Conservation (phyloP, 2,113 vertebrate species). For the Phyllopteryx taeniolatus region DNA sequence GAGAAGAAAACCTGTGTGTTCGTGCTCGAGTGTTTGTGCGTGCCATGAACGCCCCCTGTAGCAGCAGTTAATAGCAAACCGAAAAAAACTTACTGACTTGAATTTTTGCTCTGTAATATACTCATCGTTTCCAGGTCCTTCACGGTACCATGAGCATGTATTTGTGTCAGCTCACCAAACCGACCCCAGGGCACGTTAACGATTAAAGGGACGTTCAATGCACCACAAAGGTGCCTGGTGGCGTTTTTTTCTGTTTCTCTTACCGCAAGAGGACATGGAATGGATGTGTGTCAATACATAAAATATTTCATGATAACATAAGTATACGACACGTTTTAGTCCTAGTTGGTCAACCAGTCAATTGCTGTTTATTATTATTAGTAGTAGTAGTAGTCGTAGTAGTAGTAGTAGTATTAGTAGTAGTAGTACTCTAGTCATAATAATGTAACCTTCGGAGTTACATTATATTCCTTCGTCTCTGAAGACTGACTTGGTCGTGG, state of each 20-base stretch:
- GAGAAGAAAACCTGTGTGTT: background rate
- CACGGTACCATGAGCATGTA: constrained; percentile 40
- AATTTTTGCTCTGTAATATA: constrained; percentile 19
- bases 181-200: constrained; percentile 50
- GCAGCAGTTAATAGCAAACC: constrained; percentile 53
- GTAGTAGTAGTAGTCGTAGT: too few species aligned
- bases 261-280: background rate
- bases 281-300: background rate
- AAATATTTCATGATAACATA: too few species aligned
- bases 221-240: background rate
- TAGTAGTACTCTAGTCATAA: too few species aligned
- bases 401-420: too few species aligned
- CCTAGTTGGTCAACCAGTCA: too few species aligned
- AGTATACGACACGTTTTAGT: background rate
- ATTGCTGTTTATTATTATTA: too few species aligned
- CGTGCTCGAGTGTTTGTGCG: background rate
- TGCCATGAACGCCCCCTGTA: background rate
- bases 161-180: constrained; percentile 34
- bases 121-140: constrained; percentile 45
- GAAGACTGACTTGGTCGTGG: background rate
- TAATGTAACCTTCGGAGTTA: background rate
- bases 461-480: background rate
- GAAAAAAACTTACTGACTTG: constrained; percentile 17
- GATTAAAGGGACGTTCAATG: constrained; percentile 38
- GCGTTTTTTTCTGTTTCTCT: background rate